A percentile compares a stretch with the other conserved stretches of the same genome.
These are phyloP conservation scores for Rhinichthys klamathensis DNA, from an alignment of 2,113 vertebrate genomes.

Conservation along the genomic window DNA sequence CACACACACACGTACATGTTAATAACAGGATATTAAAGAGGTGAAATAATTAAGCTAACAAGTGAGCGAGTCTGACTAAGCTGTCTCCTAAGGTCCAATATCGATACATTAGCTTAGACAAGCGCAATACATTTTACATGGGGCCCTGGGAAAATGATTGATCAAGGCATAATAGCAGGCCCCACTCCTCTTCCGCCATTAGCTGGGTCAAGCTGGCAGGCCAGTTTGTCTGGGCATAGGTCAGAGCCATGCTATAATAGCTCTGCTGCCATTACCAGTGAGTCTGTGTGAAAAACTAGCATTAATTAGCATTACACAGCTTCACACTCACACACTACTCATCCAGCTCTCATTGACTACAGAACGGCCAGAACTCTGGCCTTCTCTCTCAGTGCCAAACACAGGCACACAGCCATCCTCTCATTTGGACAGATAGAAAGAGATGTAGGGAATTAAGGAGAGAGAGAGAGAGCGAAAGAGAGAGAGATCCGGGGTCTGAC, in stretches of 20 bases:
- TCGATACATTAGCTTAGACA: constrained; percentile 79
- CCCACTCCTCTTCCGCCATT: constrained; percentile 54
- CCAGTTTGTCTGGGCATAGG: constrained; percentile 64
- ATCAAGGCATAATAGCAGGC: constrained; percentile 70
- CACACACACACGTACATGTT: constrained; percentile 14
- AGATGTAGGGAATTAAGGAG: constrained; percentile 42
- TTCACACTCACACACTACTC: constrained; percentile 33
- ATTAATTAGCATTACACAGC: constrained; percentile 82
- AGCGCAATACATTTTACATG: constrained; percentile 77
- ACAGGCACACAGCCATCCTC: constrained; percentile 54
- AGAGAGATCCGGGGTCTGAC: constrained; percentile 78
- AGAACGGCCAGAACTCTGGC: constrained; percentile 44
- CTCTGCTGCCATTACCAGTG: constrained; percentile 68
- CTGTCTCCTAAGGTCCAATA: constrained; percentile 75
- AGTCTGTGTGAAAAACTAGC: constrained; percentile 83
- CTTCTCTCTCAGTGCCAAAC: constrained; percentile 52
- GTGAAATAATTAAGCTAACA: constrained; percentile 63
- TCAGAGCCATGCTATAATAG: constrained; percentile 69
- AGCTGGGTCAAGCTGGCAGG: constrained; percentile 55
- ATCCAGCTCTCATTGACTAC: constrained; percentile 51
- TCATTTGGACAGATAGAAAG: constrained; percentile 52
- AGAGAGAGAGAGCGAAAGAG: constrained; percentile 42
- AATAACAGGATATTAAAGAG: constrained; percentile 60
- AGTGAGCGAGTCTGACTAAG: constrained; percentile 49
- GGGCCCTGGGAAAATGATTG: constrained; percentile 67